phyloP scores from a whole-genome alignment of 2,888 invertebrate species.

The Eilema sororculum region DNA sequence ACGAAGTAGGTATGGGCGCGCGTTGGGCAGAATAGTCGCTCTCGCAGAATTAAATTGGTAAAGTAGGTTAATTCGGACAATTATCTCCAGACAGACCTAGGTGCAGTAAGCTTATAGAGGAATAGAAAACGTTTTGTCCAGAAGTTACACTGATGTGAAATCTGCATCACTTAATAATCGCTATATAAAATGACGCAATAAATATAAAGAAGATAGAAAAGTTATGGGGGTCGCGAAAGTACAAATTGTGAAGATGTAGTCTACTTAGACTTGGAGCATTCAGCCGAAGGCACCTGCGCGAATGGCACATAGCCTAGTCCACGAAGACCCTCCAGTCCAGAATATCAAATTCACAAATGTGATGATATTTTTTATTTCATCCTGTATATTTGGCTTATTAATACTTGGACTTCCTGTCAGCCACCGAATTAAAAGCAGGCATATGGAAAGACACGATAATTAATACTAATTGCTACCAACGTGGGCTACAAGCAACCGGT shows the following conservation, averaged over 20 bases:
- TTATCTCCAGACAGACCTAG: not conserved
- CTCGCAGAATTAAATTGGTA: not conserved
- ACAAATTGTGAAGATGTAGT: too few species aligned
- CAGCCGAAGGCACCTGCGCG: too few species aligned
- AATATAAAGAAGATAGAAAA: too few species aligned
- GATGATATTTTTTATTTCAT: too few species aligned
- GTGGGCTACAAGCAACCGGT: constrained; percentile 31
- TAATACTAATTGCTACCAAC: constrained; percentile 27
- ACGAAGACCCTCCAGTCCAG: too few species aligned
- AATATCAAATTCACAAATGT: too few species aligned
- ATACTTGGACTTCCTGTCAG: constrained; percentile 24
- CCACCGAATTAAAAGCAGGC: constrained; percentile 29
- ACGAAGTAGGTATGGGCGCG: not conserved
- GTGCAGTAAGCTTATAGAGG: not conserved
- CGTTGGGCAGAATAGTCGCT: not conserved
- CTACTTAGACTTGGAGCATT: too few species aligned
- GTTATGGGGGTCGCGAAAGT: too few species aligned
- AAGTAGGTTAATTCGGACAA: not conserved
- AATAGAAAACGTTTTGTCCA: not conserved
- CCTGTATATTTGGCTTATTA: not conserved
- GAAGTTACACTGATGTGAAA: too few species aligned
- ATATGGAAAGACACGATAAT: constrained; percentile 31
- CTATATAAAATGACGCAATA: too few species aligned
- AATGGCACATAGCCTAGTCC: too few species aligned
- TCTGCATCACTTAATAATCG: too few species aligned